Percentiles rank a stretch among this genome's conserved stretches.
phyloP scores from a whole-genome alignment of 2,113 vertebrate species.

The Pionites leucogaster region DNA sequence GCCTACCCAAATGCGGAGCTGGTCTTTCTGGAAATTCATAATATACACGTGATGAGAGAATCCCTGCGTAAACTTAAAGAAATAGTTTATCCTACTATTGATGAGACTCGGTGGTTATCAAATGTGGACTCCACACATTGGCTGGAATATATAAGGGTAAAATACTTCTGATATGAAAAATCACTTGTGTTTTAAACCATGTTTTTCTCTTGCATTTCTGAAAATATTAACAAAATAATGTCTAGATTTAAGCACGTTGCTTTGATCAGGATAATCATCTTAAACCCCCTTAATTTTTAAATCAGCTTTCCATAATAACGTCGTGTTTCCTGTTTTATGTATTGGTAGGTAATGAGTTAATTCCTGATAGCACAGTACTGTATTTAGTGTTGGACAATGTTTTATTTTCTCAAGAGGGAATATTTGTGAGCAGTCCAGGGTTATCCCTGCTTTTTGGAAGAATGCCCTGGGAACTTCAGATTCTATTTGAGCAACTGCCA shows the following conservation, averaged over 20 bases:
- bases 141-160: conserved; percentile 95
- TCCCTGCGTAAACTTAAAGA: conserved; percentile 95
- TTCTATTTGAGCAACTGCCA: conserved; percentile 23
- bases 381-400: neutral
- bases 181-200: neutral
- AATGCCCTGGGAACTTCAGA: conserved; percentile 53
- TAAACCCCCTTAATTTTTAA: neutral
- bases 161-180: neutral
- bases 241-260: neutral
- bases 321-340: neutral
- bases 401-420: conserved; percentile 31
- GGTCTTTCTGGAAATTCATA: conserved; percentile 93
- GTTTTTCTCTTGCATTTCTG: neutral
- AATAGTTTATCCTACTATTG: conserved; percentile 89
- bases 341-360: conserved; percentile 9
- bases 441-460: conserved; percentile 45
- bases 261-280: neutral
- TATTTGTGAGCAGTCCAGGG: conserved; percentile 17
- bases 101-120: conserved; percentile 90
- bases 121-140: conserved; percentile 92
- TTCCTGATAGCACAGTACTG: neutral
- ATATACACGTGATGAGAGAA: conserved; percentile 98
- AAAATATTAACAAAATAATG: neutral
- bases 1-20: conserved; percentile 92
- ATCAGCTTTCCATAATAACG: neutral